A percentile compares a stretch with the other conserved stretches of the same genome.
Evolutionary conservation across 1,140 invertebrate species (phyloP).

Genomic region (Zophobas atratus): DNA sequence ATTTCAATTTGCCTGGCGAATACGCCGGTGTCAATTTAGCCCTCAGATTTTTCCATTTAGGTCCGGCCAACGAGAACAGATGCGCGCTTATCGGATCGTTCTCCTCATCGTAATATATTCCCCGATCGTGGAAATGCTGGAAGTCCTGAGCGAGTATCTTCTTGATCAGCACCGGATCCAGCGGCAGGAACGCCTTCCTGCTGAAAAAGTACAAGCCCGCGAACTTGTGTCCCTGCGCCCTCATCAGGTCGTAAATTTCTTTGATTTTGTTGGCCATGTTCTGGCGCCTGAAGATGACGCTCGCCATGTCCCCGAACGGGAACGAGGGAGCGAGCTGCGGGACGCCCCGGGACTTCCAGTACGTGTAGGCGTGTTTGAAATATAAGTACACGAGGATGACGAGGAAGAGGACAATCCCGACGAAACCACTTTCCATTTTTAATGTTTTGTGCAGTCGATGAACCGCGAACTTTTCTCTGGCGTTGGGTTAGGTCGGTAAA

Average conservation of each 20-base stretch:
- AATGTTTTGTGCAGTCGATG: slow-evolving; percentile 23
- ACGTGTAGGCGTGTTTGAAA: slow-evolving; percentile 60
- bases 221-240: slow-evolving; percentile 57
- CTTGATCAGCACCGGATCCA: slow-evolving; percentile 75
- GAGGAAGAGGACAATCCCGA: slow-evolving; percentile 12
- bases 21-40: slow-evolving; percentile 71
- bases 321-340: slow-evolving; percentile 63
- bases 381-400: slow-evolving; percentile 54
- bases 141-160: slow-evolving; percentile 72
- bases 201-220: slow-evolving; percentile 70
- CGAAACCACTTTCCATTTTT: slow-evolving; percentile 24
- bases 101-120: slow-evolving; percentile 68
- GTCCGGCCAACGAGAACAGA: slow-evolving; percentile 71
- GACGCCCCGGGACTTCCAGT: slow-evolving; percentile 68
- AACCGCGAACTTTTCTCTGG: slow-evolving; percentile 5
- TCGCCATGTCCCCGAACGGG: slow-evolving; percentile 65
- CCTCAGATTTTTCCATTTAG: slow-evolving; percentile 71
- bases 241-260: slow-evolving; percentile 59
- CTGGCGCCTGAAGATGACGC: slow-evolving; percentile 60
- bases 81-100: slow-evolving; percentile 72
- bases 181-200: slow-evolving; percentile 69
- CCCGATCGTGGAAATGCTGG: slow-evolving; percentile 70
- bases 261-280: slow-evolving; percentile 64
- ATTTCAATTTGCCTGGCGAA: slow-evolving; percentile 70
- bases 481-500: slow-evolving; percentile 15